Evolutionary conservation across 2,113 vertebrate species (phyloP).

Genomic region (Lycocorax pyrrhopterus): DNA sequence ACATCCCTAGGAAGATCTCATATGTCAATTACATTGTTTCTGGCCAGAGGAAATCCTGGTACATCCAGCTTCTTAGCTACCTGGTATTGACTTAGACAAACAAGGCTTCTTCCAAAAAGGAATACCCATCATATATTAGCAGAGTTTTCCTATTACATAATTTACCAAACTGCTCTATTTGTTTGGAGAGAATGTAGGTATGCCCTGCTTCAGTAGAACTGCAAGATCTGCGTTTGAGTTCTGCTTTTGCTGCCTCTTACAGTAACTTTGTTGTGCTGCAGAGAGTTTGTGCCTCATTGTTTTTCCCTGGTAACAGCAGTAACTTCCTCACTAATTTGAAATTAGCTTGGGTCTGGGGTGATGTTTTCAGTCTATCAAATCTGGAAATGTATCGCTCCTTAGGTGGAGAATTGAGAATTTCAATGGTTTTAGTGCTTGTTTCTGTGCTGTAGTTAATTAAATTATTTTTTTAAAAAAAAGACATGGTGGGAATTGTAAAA

Average conservation of each 20-base stretch:
- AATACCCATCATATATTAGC: neutral
- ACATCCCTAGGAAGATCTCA: neutral
- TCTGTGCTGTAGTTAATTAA: neutral
- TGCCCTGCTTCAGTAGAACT: neutral
- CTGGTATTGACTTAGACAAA: neutral
- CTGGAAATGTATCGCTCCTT: neutral
- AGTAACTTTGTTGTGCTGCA: neutral
- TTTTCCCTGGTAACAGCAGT: neutral
- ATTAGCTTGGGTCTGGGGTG: neutral
- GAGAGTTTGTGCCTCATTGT: neutral
- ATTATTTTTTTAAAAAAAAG: neutral
- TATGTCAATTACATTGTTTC: neutral
- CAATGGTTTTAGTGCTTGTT: neutral
- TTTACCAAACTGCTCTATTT: neutral
- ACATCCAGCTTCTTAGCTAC: neutral
- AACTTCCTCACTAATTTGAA: neutral
- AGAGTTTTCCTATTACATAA: neutral
- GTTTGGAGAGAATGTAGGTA: neutral
- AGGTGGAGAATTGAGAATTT: neutral
- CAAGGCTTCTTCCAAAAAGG: neutral
- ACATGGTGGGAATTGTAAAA: fast-evolving
- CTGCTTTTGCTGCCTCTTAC: neutral
- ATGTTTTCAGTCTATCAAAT: neutral
- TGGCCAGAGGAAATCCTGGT: neutral
- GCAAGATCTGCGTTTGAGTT: neutral